These are phyloP conservation scores for Yasuhikotakia modesta DNA, from an alignment of 2,797 vertebrate genomes.

Conservation along the genomic window DNA sequence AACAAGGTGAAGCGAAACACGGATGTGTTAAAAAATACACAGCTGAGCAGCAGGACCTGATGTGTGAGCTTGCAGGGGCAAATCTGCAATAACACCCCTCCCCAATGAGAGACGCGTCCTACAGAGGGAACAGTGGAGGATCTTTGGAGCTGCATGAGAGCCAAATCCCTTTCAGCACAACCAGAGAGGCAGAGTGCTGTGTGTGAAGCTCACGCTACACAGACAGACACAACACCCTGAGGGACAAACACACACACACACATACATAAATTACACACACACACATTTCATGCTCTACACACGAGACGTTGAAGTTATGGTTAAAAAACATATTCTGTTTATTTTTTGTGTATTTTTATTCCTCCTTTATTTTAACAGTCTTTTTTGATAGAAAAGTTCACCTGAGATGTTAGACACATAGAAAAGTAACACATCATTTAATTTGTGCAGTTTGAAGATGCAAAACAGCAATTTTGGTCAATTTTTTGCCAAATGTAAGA, in stretches of 20 bases:
- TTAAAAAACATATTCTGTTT: neutral
- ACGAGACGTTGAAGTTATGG: too few species aligned
- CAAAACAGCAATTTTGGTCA: too few species aligned
- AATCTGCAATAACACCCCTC: conserved; percentile 39
- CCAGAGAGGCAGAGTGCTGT: conserved; percentile 8
- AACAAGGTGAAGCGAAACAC: conserved; percentile 31
- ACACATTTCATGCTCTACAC: neutral
- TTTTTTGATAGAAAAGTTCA: too few species aligned
- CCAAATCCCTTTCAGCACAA: conserved; percentile 43
- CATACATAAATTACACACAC: neutral
- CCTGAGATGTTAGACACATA: too few species aligned
- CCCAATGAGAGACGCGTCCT: conserved; percentile 42
- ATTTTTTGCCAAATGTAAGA: too few species aligned
- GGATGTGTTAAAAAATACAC: conserved; percentile 11
- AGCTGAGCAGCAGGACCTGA: conserved; percentile 13
- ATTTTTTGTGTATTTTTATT: neutral
- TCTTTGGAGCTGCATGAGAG: conserved; percentile 49
- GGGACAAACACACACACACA: conserved; percentile 36
- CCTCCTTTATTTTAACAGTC: too few species aligned
- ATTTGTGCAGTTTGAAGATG: too few species aligned
- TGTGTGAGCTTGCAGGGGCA: conserved; percentile 37
- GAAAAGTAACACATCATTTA: too few species aligned
- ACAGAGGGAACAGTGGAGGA: conserved; percentile 38
- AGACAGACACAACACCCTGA: conserved; percentile 45
- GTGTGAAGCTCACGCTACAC: conserved; percentile 30